Evolutionary conservation across 2,113 vertebrate species (phyloP), one percentile per base, ranked within the genome.

Genomic region (Podarcis raffonei): DNA sequence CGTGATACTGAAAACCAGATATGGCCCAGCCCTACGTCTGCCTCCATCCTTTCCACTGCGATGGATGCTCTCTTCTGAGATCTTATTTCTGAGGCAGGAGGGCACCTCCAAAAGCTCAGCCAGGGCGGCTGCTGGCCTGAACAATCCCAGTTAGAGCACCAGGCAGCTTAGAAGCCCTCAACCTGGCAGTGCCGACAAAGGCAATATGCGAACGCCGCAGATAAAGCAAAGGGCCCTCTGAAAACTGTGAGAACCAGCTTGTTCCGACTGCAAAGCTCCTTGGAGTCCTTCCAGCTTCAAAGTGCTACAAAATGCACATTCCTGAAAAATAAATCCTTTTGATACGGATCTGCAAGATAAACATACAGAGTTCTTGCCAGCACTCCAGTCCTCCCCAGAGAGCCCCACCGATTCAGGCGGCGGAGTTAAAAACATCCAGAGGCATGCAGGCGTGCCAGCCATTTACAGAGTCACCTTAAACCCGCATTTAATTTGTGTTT

Each of bases 291-390:
- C 0, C 0, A 86, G 85, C 66, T 48, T 42, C 78, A 81, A 81
- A 68, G 85, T 25, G 79, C 69, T 87, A 93, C 72, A 68, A 87
- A 76, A 25, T 37, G 2, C 48, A 71, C 35, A 78, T 92, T 81
- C 39, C 48, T 32, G 35, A 9, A 66, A 76, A 88, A 37, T 11
- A 27, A 72, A n/a, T 62, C 35, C 57, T 69, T 87, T 68, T 85
- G 83, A 89, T 74, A 84, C 22, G n/a, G 53, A 66, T 48, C 78
- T 53, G 30, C 53, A 87, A 81, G 87, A 89, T 0, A 13, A 82
- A 76, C 65, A 5, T 11, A 15, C 42, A 89, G 62, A 39, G n/a
- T 87, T 85, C 89, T 59, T 86, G 82, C 88, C 84, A 89, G 69
- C 12, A 3, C 0, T 0, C 3, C 86, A 75, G 77, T 39, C 90